phyloP scores from a whole-genome alignment of 2,113 vertebrate genomes.

The Scartelaos histophorus region DNA sequence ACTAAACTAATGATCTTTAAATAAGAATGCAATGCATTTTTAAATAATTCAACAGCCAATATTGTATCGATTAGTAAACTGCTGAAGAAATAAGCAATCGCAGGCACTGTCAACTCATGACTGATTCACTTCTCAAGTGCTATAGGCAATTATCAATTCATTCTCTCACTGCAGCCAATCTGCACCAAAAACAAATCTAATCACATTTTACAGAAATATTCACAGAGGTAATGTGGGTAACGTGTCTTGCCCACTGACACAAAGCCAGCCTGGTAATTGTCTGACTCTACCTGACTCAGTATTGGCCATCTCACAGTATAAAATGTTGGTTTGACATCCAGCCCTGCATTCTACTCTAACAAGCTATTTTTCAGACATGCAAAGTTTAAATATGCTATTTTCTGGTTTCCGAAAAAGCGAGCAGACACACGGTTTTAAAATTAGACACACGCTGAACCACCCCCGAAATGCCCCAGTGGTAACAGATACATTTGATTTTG shows the following conservation, averaged over 20 bases:
- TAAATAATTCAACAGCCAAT: not conserved
- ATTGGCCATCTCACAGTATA: not conserved
- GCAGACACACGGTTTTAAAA: conserved; percentile 1
- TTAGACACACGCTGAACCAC: conserved; percentile 3
- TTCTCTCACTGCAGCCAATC: not conserved
- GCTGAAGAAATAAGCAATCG: not conserved
- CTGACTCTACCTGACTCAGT: not conserved
- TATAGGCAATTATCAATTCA: not conserved
- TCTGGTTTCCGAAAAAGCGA: not conserved
- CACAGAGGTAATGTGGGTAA: not conserved
- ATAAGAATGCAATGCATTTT: too few relatives aligned
- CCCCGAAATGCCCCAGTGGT: conserved; percentile 11
- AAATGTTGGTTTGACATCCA: not conserved
- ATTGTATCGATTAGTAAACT: not conserved
- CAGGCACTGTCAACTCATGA: too few relatives aligned
- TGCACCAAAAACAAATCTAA: not conserved
- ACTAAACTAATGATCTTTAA: too few relatives aligned
- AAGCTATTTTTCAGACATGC: not conserved
- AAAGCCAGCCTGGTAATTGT: not conserved
- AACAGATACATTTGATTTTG: conserved; percentile 13
- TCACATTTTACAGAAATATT: not conserved
- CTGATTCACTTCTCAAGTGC: not conserved
- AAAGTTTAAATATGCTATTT: conserved; percentile 1
- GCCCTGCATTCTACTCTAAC: not conserved
- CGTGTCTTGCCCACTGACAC: not conserved